A percentile compares a stretch with the other conserved stretches of the same genome.
Evolutionary conservation across 2,888 invertebrate species (phyloP).

Genomic region (Nephrotoma guestfalica): DNA sequence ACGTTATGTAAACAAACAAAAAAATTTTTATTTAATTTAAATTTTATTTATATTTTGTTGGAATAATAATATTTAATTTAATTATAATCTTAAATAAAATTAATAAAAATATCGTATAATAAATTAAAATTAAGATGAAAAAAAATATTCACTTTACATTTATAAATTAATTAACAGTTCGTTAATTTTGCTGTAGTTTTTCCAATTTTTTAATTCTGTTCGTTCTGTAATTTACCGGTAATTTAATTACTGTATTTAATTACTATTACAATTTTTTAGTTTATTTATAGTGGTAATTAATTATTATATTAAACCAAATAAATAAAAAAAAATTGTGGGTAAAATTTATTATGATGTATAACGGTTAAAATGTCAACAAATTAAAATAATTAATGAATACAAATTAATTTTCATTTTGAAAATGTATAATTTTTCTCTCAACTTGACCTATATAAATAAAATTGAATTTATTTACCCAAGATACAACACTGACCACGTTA

Average conservation of each 20-base stretch:
- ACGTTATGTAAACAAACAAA: too few species aligned
- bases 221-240: background rate
- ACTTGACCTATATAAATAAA: background rate
- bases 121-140: background rate
- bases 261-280: background rate
- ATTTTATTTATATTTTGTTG: too few species aligned
- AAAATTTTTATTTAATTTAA: too few species aligned
- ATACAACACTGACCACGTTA: background rate
- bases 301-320: background rate
- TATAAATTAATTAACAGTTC: background rate
- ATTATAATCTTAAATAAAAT: background rate
- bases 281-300: background rate
- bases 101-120: background rate
- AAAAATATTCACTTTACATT: background rate
- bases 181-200: background rate
- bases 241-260: background rate
- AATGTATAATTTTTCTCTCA: background rate
- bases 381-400: background rate
- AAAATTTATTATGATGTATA: background rate
- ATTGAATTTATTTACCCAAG: background rate
- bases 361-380: background rate
- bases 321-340: background rate
- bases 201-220: background rate
- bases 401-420: background rate
- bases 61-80: too few species aligned